Conservation (phyloP, 2,888 invertebrate species). For the Aradus depressus region DNA sequence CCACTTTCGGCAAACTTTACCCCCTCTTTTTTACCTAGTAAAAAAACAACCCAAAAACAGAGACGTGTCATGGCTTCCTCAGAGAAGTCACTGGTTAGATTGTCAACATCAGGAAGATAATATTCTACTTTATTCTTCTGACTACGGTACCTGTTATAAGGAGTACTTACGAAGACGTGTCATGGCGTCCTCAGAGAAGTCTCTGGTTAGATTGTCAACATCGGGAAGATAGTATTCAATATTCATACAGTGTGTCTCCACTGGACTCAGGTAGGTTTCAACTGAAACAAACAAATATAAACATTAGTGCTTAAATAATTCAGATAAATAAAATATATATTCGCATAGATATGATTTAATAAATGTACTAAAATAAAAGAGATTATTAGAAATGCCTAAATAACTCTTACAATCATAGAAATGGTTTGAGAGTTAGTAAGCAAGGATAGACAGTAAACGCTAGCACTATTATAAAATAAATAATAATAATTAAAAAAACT, state of each 20-base stretch:
- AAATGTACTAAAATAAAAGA: not conserved
- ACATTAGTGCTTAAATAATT: not conserved
- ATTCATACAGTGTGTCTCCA: slow-evolving; percentile 90
- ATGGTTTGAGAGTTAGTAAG: too few species aligned
- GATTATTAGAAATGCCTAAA: not conserved
- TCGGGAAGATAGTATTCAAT: slow-evolving; percentile 88
- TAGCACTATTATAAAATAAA: too few species aligned
- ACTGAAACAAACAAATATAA: slow-evolving; percentile 46
- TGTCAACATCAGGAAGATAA: slow-evolving; percentile 80
- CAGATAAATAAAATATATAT: too few species aligned
- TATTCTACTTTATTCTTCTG: too few species aligned
- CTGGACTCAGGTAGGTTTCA: slow-evolving; percentile 78
- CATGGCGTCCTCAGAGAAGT: slow-evolving; percentile 71
- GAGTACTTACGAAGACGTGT: slow-evolving; percentile 63
- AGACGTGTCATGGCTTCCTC: slow-evolving; percentile 75
- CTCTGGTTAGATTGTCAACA: slow-evolving; percentile 69
- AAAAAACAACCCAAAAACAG: too few species aligned
- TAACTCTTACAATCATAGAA: not conserved
- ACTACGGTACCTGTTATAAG: too few species aligned
- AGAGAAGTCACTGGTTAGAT: slow-evolving; percentile 64
- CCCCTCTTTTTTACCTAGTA: too few species aligned
- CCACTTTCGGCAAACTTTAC: too few species aligned
- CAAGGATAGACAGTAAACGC: too few species aligned
- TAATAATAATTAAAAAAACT: too few species aligned
- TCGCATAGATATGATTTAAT: slow-evolving; percentile 3